Conservation (phyloP, 2,113 vertebrate species). For the Petroica traversi region DNA sequence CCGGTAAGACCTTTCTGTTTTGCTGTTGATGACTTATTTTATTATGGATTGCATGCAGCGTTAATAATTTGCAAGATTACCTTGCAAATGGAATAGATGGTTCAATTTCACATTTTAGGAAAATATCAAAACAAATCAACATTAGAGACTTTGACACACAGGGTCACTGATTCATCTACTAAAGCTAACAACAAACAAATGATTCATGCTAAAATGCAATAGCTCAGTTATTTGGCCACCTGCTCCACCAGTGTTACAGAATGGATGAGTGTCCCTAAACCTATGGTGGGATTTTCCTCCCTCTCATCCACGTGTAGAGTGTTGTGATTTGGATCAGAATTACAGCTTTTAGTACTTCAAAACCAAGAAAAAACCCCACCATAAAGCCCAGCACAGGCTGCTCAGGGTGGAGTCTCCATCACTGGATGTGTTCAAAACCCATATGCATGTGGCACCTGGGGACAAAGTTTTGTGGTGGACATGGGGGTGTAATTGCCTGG, state of each 20-base stretch:
- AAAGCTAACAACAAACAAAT: not conserved
- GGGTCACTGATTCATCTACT: not conserved
- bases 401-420: not conserved
- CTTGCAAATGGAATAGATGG: not conserved
- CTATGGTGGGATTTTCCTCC: not conserved
- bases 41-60: not conserved
- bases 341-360: not conserved
- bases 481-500: not conserved
- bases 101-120: not conserved
- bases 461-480: not conserved
- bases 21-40: conserved; percentile 44
- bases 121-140: conserved; percentile 3
- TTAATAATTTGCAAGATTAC: conserved; percentile 37
- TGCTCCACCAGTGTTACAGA: not conserved
- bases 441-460: not conserved
- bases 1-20: not conserved
- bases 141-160: not conserved
- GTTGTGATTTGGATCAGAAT: not conserved
- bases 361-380: not conserved
- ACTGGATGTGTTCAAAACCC: not conserved
- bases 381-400: not conserved
- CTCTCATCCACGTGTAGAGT: not conserved
- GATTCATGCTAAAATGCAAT: not conserved
- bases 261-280: not conserved
- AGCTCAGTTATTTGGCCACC: not conserved